Evolutionary conservation across 1,140 invertebrate genomes (phyloP).

Genomic region (Druon quercuslanigerum): DNA sequence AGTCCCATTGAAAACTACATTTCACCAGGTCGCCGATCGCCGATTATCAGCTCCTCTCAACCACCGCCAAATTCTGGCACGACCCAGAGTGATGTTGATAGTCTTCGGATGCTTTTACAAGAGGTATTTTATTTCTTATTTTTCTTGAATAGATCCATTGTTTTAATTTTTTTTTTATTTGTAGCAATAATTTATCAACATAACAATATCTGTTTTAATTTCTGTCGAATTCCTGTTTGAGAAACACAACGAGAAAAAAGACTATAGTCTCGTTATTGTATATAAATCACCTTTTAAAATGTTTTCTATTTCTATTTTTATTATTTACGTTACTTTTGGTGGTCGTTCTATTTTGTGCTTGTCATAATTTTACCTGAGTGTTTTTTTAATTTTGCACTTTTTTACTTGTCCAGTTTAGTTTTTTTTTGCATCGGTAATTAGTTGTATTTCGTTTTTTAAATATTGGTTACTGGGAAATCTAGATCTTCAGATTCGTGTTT

Average conservation of each 20-base stretch:
- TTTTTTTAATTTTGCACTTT: too few relatives aligned
- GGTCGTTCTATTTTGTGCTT: too few relatives aligned
- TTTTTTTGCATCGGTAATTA: too few relatives aligned
- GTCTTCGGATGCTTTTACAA: constrained; percentile 67
- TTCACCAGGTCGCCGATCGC: constrained; percentile 63
- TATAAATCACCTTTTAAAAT: constrained; percentile 24
- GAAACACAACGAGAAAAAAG: constrained; percentile 41
- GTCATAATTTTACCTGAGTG: too few relatives aligned
- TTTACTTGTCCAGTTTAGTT: too few relatives aligned
- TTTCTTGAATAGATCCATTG: neutral
- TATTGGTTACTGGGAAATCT: too few relatives aligned
- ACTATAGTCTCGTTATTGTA: constrained; percentile 40
- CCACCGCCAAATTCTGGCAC: constrained; percentile 53
- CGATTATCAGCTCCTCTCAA: constrained; percentile 69
- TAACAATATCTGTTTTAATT: too few relatives aligned
- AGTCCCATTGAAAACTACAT: constrained; percentile 70
- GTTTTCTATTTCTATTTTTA: neutral
- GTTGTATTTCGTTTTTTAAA: too few relatives aligned
- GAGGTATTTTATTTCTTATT: constrained; percentile 60
- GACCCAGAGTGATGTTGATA: constrained; percentile 69
- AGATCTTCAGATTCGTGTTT: too few relatives aligned
- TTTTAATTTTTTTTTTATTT: constrained; percentile 6
- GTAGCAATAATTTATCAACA: too few relatives aligned
- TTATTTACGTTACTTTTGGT: constrained; percentile 11
- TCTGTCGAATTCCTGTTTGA: too few relatives aligned